These are phyloP conservation scores for Lucifuga dentata DNA, from an alignment of 2,113 vertebrate species.

Conservation along the genomic window DNA sequence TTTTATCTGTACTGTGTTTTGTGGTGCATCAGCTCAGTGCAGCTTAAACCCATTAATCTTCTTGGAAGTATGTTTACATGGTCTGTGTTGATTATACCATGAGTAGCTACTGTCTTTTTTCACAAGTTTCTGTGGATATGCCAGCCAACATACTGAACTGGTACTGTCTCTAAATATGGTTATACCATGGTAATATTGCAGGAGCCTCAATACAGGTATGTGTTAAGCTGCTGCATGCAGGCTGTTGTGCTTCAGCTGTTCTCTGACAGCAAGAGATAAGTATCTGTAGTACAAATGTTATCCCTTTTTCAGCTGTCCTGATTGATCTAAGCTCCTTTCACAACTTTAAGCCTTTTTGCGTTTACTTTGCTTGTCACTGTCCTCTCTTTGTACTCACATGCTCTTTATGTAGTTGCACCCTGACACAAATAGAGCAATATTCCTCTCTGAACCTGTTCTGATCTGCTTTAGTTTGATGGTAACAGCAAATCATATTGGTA, in stretches of 20 bases:
- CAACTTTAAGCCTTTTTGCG: constrained; percentile 81
- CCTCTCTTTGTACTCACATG: constrained; percentile 63
- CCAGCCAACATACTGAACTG: constrained; percentile 50
- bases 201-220: constrained; percentile 78
- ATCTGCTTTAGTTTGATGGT: constrained; percentile 32
- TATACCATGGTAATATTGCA: constrained; percentile 80
- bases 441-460: constrained; percentile 35
- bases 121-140: constrained; percentile 36
- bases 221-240: constrained; percentile 76
- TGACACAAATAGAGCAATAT: constrained; percentile 69
- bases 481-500: constrained; percentile 44
- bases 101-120: constrained; percentile 32
- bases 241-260: constrained; percentile 74
- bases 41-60: background rate
- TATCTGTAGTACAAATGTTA: constrained; percentile 78
- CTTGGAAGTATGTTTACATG: no score
- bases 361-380: constrained; percentile 77
- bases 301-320: constrained; percentile 81
- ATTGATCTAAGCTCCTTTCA: constrained; percentile 83
- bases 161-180: constrained; percentile 65
- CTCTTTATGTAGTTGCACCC: constrained; percentile 62
- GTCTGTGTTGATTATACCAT: constrained; percentile 13
- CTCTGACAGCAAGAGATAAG: constrained; percentile 78
- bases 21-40: background rate
- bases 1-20: constrained; percentile 6